Evolutionary conservation across 2,888 invertebrate species (phyloP).

Genomic region (Drosophila falleni): DNA sequence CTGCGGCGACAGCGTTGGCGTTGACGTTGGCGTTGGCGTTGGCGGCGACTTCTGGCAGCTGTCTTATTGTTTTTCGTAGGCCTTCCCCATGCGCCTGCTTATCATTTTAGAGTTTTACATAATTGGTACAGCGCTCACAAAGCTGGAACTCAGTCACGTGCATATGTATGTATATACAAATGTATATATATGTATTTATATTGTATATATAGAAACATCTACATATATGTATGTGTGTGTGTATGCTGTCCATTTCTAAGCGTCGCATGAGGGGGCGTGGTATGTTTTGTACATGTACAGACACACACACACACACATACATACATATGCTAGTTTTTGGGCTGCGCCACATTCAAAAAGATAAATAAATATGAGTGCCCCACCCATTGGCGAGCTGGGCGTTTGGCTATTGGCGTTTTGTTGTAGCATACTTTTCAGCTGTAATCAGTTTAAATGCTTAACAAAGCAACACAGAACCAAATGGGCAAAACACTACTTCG

Average conservation of each 20-base stretch:
- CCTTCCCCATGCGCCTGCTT: slow-evolving; percentile 65
- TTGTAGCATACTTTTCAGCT: slow-evolving; percentile 75
- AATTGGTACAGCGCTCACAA: slow-evolving; percentile 58
- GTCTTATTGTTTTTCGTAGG: slow-evolving; percentile 77
- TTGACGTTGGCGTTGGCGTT: not conserved
- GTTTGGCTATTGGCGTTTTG: slow-evolving; percentile 48
- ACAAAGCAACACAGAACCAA: slow-evolving; percentile 66
- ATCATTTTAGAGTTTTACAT: slow-evolving; percentile 79
- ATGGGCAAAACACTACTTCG: slow-evolving; percentile 6
- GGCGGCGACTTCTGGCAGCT: slow-evolving; percentile 15
- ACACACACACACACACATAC: slow-evolving; percentile 13
- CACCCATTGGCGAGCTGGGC: slow-evolving; percentile 10
- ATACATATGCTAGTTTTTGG: slow-evolving; percentile 42
- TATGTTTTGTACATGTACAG: slow-evolving; percentile 36
- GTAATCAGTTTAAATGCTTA: slow-evolving; percentile 79
- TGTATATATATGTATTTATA: not conserved
- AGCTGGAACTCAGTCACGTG: slow-evolving; percentile 17
- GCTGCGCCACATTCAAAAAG: slow-evolving; percentile 58
- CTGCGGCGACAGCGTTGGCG: not conserved
- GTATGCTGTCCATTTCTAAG: slow-evolving; percentile 62
- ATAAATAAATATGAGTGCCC: slow-evolving; percentile 74
- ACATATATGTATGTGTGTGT: slow-evolving; percentile 15
- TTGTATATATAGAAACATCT: not conserved
- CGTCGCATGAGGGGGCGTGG: slow-evolving; percentile 60
- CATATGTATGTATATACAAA: slow-evolving; percentile 1